A percentile compares a stretch with the other conserved stretches of the same genome.
Conservation (phyloP, 2,113 vertebrate species). For the Sciurus niger region DNA sequence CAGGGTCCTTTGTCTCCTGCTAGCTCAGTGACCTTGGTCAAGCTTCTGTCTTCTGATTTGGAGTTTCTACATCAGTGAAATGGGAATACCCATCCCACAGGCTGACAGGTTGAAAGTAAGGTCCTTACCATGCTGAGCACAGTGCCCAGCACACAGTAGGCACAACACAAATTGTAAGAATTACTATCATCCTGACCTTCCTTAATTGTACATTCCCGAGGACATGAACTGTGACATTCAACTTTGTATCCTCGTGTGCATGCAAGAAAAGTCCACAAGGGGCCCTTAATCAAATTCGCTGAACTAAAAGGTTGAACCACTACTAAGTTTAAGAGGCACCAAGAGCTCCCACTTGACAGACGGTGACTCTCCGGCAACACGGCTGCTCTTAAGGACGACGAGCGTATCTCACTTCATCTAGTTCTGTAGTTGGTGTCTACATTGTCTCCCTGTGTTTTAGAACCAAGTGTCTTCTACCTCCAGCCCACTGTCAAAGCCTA, state of each 20-base stretch:
- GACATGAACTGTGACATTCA: not conserved
- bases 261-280: not conserved
- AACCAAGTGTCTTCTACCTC: not conserved
- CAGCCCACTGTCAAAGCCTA: not conserved
- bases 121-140: rapidly evolving
- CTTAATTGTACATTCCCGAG: not conserved
- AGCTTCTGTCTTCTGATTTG: not conserved
- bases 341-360: not conserved
- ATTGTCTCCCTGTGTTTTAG: not conserved
- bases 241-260: too few relatives aligned
- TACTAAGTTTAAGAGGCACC: not conserved
- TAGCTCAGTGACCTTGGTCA: not conserved
- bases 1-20: not conserved
- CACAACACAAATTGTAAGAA: not conserved
- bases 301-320: not conserved
- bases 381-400: not conserved
- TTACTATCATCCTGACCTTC: rapidly evolving
- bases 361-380: rapidly evolving
- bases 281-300: rapidly evolving
- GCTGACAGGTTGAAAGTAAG: not conserved
- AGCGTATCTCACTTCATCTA: rapidly evolving
- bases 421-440: rapidly evolving
- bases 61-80: not conserved
- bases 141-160: rapidly evolving
- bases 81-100: too few relatives aligned